These are phyloP conservation scores for Andrena bucephala DNA, from an alignment of 2,888 invertebrate genomes.

Conservation along the genomic window DNA sequence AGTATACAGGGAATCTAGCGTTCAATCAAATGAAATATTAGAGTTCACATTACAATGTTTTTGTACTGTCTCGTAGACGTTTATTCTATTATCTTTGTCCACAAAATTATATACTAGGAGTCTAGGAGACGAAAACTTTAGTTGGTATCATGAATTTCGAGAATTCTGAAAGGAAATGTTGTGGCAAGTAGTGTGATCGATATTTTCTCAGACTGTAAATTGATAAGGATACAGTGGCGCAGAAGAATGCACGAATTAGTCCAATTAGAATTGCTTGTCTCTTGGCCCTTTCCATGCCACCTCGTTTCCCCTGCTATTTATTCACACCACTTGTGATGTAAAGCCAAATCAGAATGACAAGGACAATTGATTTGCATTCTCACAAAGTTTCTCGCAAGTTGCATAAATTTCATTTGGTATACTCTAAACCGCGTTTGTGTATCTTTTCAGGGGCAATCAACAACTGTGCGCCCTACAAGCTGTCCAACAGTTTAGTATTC, in stretches of 20 bases:
- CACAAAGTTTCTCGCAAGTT: background rate
- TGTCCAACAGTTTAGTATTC: slow-evolving; percentile 91
- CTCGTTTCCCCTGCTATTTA: background rate
- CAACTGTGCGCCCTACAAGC: slow-evolving; percentile 90
- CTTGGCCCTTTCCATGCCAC: background rate
- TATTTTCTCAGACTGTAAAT: background rate
- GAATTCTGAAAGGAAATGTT: background rate
- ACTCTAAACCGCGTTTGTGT: slow-evolving; percentile 25
- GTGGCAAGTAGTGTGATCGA: background rate
- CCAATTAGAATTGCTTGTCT: slow-evolving; percentile 1
- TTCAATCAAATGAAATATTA: background rate
- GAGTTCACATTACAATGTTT: background rate
- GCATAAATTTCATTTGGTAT: background rate
- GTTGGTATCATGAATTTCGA: background rate
- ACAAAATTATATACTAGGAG: too few species aligned
- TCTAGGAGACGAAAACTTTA: background rate
- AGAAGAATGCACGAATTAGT: background rate
- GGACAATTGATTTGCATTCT: background rate
- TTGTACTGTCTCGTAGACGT: background rate
- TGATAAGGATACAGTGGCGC: background rate
- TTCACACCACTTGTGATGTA: background rate
- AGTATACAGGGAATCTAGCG: background rate
- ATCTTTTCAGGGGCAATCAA: slow-evolving; percentile 88
- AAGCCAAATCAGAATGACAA: background rate
- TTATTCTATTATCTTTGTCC: too few species aligned